phyloP scores from a whole-genome alignment of 2,113 vertebrate species.

The Cephalopholis sonnerati region DNA sequence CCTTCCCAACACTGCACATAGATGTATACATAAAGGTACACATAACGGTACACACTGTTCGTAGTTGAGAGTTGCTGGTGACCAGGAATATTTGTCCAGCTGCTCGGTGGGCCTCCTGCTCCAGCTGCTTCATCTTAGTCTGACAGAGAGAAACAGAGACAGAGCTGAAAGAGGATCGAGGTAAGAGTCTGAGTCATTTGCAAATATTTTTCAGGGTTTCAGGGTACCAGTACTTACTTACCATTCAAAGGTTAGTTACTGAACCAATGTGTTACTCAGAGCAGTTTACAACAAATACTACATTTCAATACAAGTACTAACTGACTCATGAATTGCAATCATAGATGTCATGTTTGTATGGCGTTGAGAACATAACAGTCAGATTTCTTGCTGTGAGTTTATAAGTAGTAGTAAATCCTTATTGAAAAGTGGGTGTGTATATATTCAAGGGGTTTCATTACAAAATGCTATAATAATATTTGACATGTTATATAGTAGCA shows the following conservation, averaged over 20 bases:
- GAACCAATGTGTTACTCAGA: background rate
- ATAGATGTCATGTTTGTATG: no score
- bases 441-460: no score
- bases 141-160: constrained; percentile 61
- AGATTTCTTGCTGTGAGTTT: no score
- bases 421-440: no score
- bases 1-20: background rate
- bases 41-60: constrained; percentile 80
- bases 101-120: constrained; percentile 89
- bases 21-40: constrained; percentile 26
- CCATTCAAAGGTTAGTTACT: background rate
- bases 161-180: background rate
- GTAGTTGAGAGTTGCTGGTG: constrained; percentile 91
- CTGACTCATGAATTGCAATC: no score
- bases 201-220: background rate
- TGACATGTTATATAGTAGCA: no score
- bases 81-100: constrained; percentile 92
- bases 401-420: no score
- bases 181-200: background rate
- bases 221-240: background rate
- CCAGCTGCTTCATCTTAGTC: constrained; percentile 90
- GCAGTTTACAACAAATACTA: no score
- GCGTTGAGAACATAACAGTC: no score
- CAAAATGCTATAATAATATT: no score
- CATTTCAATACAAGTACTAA: no score